Base-by-base conservation (phyloP, 2,888 invertebrate genomes). In the Spisula solida region DNA sequence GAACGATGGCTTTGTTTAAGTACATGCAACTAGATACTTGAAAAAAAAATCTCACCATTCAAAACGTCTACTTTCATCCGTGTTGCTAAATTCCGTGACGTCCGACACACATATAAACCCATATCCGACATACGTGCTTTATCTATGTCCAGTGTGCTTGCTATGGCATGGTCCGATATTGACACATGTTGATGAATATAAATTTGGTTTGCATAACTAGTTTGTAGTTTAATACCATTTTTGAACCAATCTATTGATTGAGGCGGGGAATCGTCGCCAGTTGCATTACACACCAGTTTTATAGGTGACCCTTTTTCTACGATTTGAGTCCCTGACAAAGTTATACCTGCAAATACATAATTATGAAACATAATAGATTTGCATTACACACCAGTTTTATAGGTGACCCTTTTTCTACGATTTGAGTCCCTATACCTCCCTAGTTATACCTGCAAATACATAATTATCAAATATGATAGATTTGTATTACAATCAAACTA, bases 51-150 rank as follows among this genome's bases (percentile, higher is more conserved):
- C 81, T 31, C 85, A 91, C 91, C 88, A 91, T 91, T 91, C 31
- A 91, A 81, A 18, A 91, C 91, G 66, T 91, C 91, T 25, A 91
- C 89, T 85, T 89, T 85, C 31, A 91, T 80, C 51, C 91, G 79
- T 0, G 87, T 86, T 25, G 87, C 89, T 29, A 91, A 79, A n/a
- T 91, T 90, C 51, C 92, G 91, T 29, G 92, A 90, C 12, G 93
- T 93, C 79, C 93, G 85, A 60, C 94, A 94, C n/a, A 94, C 89
- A 78, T 94, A 94, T 31, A 90, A 81, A 6, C 94, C 94, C 75
- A 90, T 91, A 82, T 94, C 94, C 18, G 87, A 84, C 79, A 91
- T 88, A 66, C 88, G 66, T 10, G 93, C 90, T 60, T 87, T 85
- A 41, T 87, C 84, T 48, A 94, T 91, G 56, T 93, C 92, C 20